A percentile compares a stretch with the other conserved stretches of the same genome.
These are phyloP conservation scores for Phortica magna DNA, from an alignment of 2,888 invertebrate genomes.

Conservation along the genomic window DNA sequence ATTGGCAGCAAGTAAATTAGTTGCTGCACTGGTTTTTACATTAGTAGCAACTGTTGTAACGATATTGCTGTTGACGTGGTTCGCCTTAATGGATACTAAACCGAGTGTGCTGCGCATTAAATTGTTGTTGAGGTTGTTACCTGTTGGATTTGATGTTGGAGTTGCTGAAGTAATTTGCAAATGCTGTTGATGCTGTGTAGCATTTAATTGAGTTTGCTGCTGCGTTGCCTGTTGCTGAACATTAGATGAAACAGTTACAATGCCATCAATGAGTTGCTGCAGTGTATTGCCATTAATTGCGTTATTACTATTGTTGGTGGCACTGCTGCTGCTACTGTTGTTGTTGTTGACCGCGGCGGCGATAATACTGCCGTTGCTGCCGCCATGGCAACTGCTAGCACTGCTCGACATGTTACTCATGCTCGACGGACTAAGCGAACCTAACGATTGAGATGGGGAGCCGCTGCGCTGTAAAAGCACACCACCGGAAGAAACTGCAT, in stretches of 20 bases:
- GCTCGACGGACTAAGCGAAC: slow-evolving; percentile 77
- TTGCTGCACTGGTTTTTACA: slow-evolving; percentile 62
- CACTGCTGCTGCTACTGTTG: slow-evolving; percentile 56
- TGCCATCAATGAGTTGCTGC: slow-evolving; percentile 63
- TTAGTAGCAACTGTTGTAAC: slow-evolving; percentile 52
- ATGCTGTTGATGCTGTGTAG: slow-evolving; percentile 52
- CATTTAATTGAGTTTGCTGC: slow-evolving; percentile 53
- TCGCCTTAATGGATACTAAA: slow-evolving; percentile 76
- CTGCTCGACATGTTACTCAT: slow-evolving; percentile 78
- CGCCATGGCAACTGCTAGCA: slow-evolving; percentile 74
- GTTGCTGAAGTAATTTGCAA: slow-evolving; percentile 53
- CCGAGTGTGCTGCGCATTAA: slow-evolving; percentile 78
- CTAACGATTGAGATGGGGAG: slow-evolving; percentile 77
- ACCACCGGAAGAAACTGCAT: slow-evolving; percentile 43
- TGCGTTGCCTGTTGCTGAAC: slow-evolving; percentile 63
- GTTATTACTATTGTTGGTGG: slow-evolving; percentile 49
- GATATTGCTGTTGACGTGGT: slow-evolving; percentile 43
- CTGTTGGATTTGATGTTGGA: slow-evolving; percentile 63
- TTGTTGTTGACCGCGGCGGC: slow-evolving; percentile 49
- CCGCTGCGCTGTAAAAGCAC: slow-evolving; percentile 71
- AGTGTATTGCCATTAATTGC: slow-evolving; percentile 46
- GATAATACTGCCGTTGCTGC: slow-evolving; percentile 59
- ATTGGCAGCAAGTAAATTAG: slow-evolving; percentile 76
- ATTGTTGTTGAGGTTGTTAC: slow-evolving; percentile 76
- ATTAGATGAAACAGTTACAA: slow-evolving; percentile 60